A percentile compares a stretch with the other conserved stretches of the same genome.
These are phyloP conservation scores for Premnoplex brunnescens DNA, from an alignment of 2,797 vertebrate species.

Conservation along the genomic window DNA sequence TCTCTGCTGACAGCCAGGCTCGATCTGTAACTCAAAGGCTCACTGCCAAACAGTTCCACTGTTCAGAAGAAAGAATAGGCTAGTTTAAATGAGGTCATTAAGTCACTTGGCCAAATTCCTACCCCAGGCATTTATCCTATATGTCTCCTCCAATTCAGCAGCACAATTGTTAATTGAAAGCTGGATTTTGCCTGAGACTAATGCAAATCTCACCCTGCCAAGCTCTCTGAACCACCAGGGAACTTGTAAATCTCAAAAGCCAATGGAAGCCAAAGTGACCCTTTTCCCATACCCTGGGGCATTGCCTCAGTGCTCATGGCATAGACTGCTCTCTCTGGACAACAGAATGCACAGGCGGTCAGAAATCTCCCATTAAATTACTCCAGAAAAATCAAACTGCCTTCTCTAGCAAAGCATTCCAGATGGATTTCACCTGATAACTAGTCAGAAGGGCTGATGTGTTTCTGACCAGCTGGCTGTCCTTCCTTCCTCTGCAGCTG, in stretches of 20 bases:
- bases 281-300: neutral
- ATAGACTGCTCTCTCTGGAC: neutral
- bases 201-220: neutral
- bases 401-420: neutral
- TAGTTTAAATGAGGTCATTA: constrained; percentile 14
- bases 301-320: neutral
- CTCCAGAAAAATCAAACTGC: neutral
- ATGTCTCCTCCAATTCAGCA: neutral
- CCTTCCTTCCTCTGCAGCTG: neutral
- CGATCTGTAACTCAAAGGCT: neutral
- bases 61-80: neutral
- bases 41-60: neutral
- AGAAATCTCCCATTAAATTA: neutral
- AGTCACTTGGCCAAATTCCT: constrained; percentile 40
- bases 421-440: neutral
- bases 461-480: neutral
- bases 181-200: neutral
- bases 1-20: neutral
- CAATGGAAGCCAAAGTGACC: neutral
- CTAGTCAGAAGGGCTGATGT: neutral
- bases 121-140: constrained; percentile 31
- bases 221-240: neutral
- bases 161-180: neutral
- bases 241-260: neutral
- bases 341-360: neutral